phyloP scores from a whole-genome alignment of 2,113 vertebrate species.

The Heptranchias perlo region DNA sequence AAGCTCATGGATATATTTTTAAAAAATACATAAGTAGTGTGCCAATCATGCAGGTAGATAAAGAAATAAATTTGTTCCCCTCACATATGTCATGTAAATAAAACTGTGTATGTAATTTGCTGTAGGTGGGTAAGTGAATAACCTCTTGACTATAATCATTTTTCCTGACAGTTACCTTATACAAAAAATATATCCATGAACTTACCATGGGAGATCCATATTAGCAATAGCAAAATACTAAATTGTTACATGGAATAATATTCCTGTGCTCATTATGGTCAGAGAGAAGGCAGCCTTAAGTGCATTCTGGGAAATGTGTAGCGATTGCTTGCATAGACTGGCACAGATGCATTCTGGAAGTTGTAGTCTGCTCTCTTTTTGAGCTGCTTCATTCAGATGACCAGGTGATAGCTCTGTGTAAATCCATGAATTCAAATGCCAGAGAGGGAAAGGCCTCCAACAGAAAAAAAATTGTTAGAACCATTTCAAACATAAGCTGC shows the following conservation, averaged over 20 bases:
- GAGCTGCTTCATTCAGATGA: background rate
- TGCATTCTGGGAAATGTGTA: background rate
- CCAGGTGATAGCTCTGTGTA: background rate
- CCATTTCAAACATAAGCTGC: background rate
- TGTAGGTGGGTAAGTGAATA: background rate
- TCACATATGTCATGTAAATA: background rate
- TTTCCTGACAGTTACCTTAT: too few relatives aligned
- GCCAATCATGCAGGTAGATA: background rate
- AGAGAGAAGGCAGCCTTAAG: background rate
- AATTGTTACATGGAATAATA: background rate
- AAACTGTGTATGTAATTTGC: background rate
- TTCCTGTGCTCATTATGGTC: background rate
- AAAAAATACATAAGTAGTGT: background rate
- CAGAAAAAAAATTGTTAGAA: background rate
- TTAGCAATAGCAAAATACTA: slow-evolving; percentile 6
- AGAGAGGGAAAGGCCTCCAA: background rate
- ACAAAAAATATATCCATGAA: background rate
- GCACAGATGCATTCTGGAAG: background rate
- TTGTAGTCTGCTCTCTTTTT: background rate
- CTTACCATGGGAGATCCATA: background rate
- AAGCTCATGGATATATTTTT: background rate
- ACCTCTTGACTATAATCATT: background rate
- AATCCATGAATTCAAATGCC: background rate
- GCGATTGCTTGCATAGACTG: background rate
- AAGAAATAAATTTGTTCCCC: background rate